Conservation (phyloP, 2,797 vertebrate species). For the Xerus rutilus region DNA sequence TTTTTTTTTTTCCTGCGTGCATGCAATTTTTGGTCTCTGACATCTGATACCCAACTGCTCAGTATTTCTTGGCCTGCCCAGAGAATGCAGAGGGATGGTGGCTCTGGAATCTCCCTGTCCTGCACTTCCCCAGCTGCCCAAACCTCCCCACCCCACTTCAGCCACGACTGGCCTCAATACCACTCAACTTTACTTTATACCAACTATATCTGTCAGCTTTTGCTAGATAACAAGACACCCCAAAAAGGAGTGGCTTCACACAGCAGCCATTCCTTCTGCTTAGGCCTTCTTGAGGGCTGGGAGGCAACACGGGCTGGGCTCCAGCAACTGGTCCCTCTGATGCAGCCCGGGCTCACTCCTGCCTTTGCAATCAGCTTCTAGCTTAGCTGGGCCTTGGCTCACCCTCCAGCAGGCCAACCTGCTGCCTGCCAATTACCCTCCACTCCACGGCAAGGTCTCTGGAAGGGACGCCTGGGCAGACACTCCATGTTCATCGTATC, state of each 20-base stretch:
- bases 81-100: background rate
- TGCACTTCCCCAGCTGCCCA: background rate
- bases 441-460: background rate
- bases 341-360: background rate
- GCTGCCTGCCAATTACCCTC: no score
- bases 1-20: slow-evolving; percentile 73
- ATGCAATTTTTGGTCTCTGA: slow-evolving; percentile 80
- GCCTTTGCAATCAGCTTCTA: rapidly evolving
- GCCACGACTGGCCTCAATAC: background rate
- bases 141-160: background rate
- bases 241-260: background rate
- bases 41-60: slow-evolving; percentile 76
- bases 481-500: rapidly evolving
- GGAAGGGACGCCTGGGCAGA: background rate
- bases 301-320: background rate
- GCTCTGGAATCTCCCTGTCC: background rate
- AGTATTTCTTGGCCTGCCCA: slow-evolving; percentile 75
- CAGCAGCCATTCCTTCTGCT: background rate
- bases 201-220: background rate
- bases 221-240: background rate
- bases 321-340: background rate
- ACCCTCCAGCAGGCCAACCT: background rate
- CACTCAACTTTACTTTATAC: background rate
- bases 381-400: background rate
- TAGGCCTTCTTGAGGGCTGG: background rate